Evolutionary conservation across 2,888 invertebrate genomes (phyloP), one percentile per base, ranked within the genome.

Genomic region (Tortricodes alternella): DNA sequence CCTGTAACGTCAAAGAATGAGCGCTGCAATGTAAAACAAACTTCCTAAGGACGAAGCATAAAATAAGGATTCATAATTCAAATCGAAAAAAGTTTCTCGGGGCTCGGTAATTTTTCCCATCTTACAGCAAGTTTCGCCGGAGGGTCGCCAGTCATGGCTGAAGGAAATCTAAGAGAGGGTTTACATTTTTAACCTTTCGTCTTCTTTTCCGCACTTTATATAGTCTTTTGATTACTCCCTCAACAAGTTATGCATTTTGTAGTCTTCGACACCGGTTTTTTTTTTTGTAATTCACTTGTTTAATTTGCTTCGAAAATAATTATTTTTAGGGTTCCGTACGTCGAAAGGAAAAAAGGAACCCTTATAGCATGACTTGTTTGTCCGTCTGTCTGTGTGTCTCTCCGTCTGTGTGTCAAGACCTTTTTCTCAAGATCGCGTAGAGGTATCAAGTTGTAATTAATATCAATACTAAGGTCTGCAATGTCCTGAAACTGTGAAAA

Each of bases 61-160:
- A 87, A 89, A 88, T 89, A 89, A 89, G 86, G 87, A 89, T 88
- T 88, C 89, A 89, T 90, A 90, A 89, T 89, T 90, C 89, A 88
- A 89, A 90, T 89, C 85, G 88, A 87, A 89, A 89, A 90, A 90
- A 90, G 81, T 90, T 90, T 84, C 74, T 68, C 77, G 78, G 74
- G 73, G 75, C 81, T 71, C 78, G 77, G 89, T 89, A 90, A 89
- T 89, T 89, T 90, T 89, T 89, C 81, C 88, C 89, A 89, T 89
- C 89, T 89, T 87, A 86, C 74, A 73, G 81, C 80, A 85, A 89
- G 82, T 88, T 87, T 83, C 64, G 80, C 83, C 79, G 67, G 85
- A 84, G 85, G 85, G 85, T 86, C 85, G 84, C 72, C 75, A 74
- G 71, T 81, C 78, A 72, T 77, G 78, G 80, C 80, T 81, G 73